Percentiles rank a stretch among this genome's conserved stretches.
Conservation (phyloP, 2,888 invertebrate species). For the Brachynemurus nebulosus region DNA sequence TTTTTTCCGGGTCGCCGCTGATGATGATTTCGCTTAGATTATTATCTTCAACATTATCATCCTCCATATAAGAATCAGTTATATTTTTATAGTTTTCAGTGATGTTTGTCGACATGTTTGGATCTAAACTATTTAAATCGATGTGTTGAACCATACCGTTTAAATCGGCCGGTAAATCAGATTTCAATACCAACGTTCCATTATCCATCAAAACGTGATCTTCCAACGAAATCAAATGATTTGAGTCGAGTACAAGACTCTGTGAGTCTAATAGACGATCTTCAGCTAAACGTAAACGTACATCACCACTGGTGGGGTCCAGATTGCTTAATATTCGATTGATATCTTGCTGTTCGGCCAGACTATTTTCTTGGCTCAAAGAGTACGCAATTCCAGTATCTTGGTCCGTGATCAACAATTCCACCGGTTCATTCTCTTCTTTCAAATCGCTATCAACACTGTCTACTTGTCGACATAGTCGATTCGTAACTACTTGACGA, state of each 20-base stretch:
- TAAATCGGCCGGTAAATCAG: slow-evolving; percentile 1
- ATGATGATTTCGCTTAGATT: not conserved
- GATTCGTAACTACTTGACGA: slow-evolving; percentile 23
- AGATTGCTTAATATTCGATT: slow-evolving; percentile 1
- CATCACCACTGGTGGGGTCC: not conserved
- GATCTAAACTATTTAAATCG: slow-evolving; percentile 1
- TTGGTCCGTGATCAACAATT: slow-evolving; percentile 31
- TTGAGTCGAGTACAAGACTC: slow-evolving; percentile 5
- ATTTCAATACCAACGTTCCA: slow-evolving; percentile 3
- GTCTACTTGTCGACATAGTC: slow-evolving; percentile 12
- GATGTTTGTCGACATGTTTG: slow-evolving; percentile 1
- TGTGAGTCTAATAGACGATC: slow-evolving; percentile 4
- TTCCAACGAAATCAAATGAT: slow-evolving; percentile 5
- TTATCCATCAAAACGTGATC: slow-evolving; percentile 4
- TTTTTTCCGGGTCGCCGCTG: slow-evolving; percentile 2
- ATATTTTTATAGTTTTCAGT: slow-evolving; percentile 4
- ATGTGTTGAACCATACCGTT: slow-evolving; percentile 4
- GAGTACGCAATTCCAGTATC: slow-evolving; percentile 22
- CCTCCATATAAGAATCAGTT: not conserved
- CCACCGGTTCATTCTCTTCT: slow-evolving; percentile 20
- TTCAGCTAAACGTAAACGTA: not conserved
- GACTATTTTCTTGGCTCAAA: slow-evolving; percentile 1
- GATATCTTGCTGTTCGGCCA: slow-evolving; percentile 2
- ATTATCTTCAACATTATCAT: not conserved
- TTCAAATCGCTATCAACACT: slow-evolving; percentile 5